phyloP scores from a whole-genome alignment of 1,140 invertebrate species.

The Lasioglossum albipes region DNA sequence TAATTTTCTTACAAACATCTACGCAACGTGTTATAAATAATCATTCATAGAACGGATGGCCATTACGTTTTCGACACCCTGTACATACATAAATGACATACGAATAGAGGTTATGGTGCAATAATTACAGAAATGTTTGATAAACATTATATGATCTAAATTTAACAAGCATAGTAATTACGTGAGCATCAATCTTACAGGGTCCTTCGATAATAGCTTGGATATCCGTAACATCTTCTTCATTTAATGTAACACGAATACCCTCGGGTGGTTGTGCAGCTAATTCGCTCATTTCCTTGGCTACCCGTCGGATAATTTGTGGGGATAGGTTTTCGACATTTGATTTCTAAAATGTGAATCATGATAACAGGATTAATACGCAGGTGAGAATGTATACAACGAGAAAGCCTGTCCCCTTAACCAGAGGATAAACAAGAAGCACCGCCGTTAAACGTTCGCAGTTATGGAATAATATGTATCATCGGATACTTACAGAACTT shows the following conservation, averaged over 20 bases:
- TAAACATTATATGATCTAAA: background rate
- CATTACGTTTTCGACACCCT: background rate
- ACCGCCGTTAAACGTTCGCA: slow-evolving; percentile 3
- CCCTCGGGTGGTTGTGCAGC: slow-evolving; percentile 91
- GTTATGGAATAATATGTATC: slow-evolving; percentile 21
- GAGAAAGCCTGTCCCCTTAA: background rate
- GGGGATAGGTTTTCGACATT: slow-evolving; percentile 96
- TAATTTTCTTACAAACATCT: too few relatives aligned
- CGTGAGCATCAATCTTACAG: slow-evolving; percentile 79
- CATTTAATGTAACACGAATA: slow-evolving; percentile 92
- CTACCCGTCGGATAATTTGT: slow-evolving; percentile 92
- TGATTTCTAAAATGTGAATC: slow-evolving; percentile 82
- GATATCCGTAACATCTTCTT: slow-evolving; percentile 95
- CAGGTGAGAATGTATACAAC: background rate
- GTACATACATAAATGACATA: slow-evolving; percentile 18
- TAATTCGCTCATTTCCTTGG: slow-evolving; percentile 91
- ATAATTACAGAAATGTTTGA: background rate
- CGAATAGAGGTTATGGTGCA: slow-evolving; percentile 29
- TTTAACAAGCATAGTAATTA: slow-evolving; percentile 7
- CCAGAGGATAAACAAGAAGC: slow-evolving; percentile 46
- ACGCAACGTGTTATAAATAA: too few relatives aligned
- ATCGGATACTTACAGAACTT: slow-evolving; percentile 71
- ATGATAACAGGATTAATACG: background rate
- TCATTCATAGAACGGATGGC: too few relatives aligned
- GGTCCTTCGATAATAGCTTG: slow-evolving; percentile 95